phyloP scores from a whole-genome alignment of 2,888 invertebrate genomes.

The Volucella zonaria region DNA sequence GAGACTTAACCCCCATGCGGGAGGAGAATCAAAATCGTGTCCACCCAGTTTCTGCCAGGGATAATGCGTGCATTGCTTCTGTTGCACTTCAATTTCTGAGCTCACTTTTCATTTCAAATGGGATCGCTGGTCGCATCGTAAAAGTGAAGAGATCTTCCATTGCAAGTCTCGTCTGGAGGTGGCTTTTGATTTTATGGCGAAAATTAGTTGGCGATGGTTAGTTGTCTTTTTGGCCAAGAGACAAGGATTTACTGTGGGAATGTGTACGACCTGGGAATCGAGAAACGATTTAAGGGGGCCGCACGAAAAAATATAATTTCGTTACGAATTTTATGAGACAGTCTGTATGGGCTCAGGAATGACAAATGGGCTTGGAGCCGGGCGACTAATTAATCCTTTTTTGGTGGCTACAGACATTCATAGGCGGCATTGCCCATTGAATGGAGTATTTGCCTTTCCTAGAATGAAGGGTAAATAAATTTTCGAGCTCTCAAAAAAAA shows the following conservation, averaged over 20 bases:
- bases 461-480: conserved; percentile 51
- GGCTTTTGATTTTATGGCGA: conserved; percentile 58
- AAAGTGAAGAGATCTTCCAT: conserved; percentile 45
- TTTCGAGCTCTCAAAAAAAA: not conserved
- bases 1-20: conserved; percentile 51
- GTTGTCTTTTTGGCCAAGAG: not conserved
- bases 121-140: conserved; percentile 43
- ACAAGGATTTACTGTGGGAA: conserved; percentile 69
- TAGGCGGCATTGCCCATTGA: not conserved
- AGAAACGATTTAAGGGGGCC: conserved; percentile 44
- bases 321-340: conserved; percentile 73
- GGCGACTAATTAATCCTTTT: conserved; percentile 68
- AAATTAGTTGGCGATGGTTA: conserved; percentile 45
- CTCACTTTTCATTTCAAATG: conserved; percentile 44
- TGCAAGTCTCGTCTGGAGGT: conserved; percentile 14
- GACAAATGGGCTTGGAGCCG: conserved; percentile 69
- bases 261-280: conserved; percentile 26
- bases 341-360: conserved; percentile 69
- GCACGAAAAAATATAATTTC: conserved; percentile 65
- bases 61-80: conserved; percentile 59
- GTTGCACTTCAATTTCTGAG: conserved; percentile 40
- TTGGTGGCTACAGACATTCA: not conserved
- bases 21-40: conserved; percentile 59
- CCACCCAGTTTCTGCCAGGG: conserved; percentile 59
- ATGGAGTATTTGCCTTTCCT: conserved; percentile 28